A percentile compares a stretch with the other conserved stretches of the same genome.
Evolutionary conservation across 2,113 vertebrate genomes (phyloP).

Genomic region (Chloebia gouldiae): DNA sequence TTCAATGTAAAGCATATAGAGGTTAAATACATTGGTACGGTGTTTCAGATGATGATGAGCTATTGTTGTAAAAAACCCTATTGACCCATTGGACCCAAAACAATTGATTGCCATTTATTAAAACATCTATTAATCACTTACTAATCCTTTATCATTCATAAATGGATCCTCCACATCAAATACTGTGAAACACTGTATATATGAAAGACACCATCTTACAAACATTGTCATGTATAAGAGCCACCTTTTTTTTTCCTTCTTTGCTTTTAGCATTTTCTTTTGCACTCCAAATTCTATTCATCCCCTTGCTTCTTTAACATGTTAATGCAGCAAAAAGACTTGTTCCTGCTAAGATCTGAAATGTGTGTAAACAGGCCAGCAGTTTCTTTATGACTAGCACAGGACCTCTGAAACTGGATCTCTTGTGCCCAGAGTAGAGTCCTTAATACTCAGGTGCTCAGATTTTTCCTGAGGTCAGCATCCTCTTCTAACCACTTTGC

Average conservation of each 20-base stretch:
- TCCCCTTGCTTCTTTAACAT: not conserved
- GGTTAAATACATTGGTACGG: not conserved
- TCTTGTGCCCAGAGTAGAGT: not conserved
- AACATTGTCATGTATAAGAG: not conserved
- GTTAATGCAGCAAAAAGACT: not conserved
- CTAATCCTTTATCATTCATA: not conserved
- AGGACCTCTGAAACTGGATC: not conserved
- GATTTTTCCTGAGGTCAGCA: not conserved
- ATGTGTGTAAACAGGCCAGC: not conserved
- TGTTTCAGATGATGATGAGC: not conserved
- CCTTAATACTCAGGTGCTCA: not conserved
- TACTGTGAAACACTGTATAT: not conserved
- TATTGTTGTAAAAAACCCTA: not conserved
- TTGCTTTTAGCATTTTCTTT: not conserved
- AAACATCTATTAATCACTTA: conserved; percentile 19
- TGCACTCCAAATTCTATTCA: not conserved
- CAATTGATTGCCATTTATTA: not conserved
- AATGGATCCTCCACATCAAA: not conserved
- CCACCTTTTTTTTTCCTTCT: not conserved
- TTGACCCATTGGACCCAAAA: not conserved
- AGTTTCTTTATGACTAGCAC: not conserved
- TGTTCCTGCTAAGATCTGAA: not conserved
- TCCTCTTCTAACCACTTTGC: not conserved
- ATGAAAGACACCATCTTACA: not conserved
- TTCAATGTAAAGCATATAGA: not conserved